Percentiles rank a stretch among this genome's conserved stretches.
phyloP scores from a whole-genome alignment of 2,888 invertebrate genomes.

The Chelonus formosanus region DNA sequence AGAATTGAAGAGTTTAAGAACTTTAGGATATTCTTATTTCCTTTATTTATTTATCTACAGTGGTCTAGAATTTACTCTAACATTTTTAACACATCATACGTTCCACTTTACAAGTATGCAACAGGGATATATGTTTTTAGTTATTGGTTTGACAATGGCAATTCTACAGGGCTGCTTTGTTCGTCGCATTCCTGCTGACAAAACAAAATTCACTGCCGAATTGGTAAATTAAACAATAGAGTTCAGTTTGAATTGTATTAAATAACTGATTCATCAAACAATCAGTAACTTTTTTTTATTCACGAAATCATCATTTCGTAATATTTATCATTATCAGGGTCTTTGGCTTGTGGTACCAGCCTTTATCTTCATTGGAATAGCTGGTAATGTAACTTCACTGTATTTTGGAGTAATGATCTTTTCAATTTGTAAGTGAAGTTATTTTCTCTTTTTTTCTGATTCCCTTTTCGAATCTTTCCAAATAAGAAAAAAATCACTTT shows the following conservation, averaged over 20 bases:
- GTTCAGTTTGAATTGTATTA: background rate
- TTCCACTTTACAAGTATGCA: slow-evolving; percentile 93
- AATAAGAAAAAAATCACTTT: slow-evolving; percentile 2
- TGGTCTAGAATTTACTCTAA: slow-evolving; percentile 95
- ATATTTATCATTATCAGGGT: slow-evolving; percentile 66
- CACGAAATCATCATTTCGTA: background rate
- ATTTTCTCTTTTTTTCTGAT: slow-evolving; percentile 20
- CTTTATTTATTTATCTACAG: slow-evolving; percentile 94
- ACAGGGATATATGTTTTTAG: slow-evolving; percentile 97
- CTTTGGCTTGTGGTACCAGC: slow-evolving; percentile 86
- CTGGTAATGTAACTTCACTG: slow-evolving; percentile 70
- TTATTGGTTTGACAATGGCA: slow-evolving; percentile 92
- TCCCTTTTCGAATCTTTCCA: background rate
- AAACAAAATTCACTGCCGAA: slow-evolving; percentile 76
- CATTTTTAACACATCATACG: slow-evolving; percentile 93
- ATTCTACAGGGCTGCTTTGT: slow-evolving; percentile 89
- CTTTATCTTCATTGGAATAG: slow-evolving; percentile 84
- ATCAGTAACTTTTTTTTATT: slow-evolving; percentile 27
- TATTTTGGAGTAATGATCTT: slow-evolving; percentile 87
- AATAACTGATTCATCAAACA: background rate
- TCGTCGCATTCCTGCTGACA: slow-evolving; percentile 77
- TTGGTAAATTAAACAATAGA: slow-evolving; percentile 59
- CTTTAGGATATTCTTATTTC: slow-evolving; percentile 83
- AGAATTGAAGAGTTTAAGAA: slow-evolving; percentile 74
- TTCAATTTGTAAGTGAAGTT: slow-evolving; percentile 80